Evolutionary conservation across 2,888 invertebrate species (phyloP).

Genomic region (Eurytoma adleriae): DNA sequence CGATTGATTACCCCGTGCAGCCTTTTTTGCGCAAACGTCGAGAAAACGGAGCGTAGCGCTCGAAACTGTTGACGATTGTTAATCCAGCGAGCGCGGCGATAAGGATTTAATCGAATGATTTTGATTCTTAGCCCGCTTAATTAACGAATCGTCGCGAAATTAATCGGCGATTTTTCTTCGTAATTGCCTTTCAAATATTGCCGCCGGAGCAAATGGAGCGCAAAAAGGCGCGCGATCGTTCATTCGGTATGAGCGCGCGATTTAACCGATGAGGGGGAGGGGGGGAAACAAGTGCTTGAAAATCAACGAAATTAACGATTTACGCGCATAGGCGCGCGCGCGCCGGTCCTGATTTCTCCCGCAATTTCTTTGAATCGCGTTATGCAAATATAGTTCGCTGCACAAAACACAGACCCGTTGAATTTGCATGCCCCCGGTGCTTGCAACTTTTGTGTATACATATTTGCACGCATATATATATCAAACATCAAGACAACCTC

Average conservation of each 20-base stretch:
- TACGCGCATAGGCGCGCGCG: not conserved
- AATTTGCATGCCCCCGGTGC: not conserved
- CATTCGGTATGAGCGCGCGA: constrained; percentile 18
- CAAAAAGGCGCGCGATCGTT: constrained; percentile 22
- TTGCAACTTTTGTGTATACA: not conserved
- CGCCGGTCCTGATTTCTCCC: constrained; percentile 5
- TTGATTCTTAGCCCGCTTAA: constrained; percentile 20
- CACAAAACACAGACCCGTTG: constrained; percentile 15
- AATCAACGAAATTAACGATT: constrained; percentile 49
- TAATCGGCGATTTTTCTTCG: constrained; percentile 37
- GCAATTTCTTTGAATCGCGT: constrained; percentile 38
- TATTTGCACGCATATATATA: not conserved
- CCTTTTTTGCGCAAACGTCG: not conserved
- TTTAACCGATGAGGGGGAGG: constrained; percentile 13
- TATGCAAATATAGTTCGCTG: constrained; percentile 24
- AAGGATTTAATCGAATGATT: constrained; percentile 26
- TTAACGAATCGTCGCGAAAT: constrained; percentile 24
- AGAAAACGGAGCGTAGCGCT: not conserved
- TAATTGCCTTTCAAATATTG: constrained; percentile 40
- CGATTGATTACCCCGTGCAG: not conserved
- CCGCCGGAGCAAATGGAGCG: constrained; percentile 32
- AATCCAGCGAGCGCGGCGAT: not conserved
- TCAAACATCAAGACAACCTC: constrained; percentile 11
- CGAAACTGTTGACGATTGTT: not conserved
- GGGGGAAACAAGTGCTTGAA: constrained; percentile 37